phyloP scores from a whole-genome alignment of 2,888 invertebrate species.

The Osmoderma eremita region DNA sequence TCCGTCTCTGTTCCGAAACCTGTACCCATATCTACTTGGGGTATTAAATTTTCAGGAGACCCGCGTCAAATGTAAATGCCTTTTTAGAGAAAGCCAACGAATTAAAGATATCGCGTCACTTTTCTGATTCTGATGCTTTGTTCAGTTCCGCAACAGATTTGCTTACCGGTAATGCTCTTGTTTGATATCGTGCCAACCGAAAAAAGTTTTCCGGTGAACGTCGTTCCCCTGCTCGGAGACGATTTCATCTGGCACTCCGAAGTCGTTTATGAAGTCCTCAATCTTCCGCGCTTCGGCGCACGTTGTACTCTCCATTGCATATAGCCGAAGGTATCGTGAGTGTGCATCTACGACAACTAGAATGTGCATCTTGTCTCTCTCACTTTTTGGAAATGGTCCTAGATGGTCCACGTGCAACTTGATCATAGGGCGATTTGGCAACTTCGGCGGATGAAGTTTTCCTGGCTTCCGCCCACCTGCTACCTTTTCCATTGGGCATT shows the following conservation, averaged over 20 bases:
- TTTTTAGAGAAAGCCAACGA: constrained; percentile 33
- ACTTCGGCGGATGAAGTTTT: constrained; percentile 3
- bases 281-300: constrained; percentile 21
- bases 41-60: constrained; percentile 24
- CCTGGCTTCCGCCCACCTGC: constrained; percentile 32
- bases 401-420: constrained; percentile 46
- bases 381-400: constrained; percentile 46
- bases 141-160: constrained; percentile 39
- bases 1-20: constrained; percentile 8
- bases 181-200: constrained; percentile 36
- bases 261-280: too few species aligned
- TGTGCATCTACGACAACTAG: constrained; percentile 45
- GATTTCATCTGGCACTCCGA: too few species aligned
- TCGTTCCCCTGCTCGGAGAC: too few species aligned
- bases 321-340: constrained; percentile 41
- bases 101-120: constrained; percentile 20
- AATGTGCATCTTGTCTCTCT: constrained; percentile 40
- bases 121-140: too few species aligned
- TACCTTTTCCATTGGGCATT: constrained; percentile 19
- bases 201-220: too few species aligned
- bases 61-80: constrained; percentile 4
- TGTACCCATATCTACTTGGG: constrained; percentile 26
- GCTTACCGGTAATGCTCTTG: constrained; percentile 24
- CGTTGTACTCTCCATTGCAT: constrained; percentile 27
- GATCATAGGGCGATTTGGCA: constrained; percentile 44